A percentile compares a stretch with the other conserved stretches of the same genome.
Evolutionary conservation across 2,888 invertebrate genomes (phyloP).

Genomic region (Troglohyphantes excavatus): DNA sequence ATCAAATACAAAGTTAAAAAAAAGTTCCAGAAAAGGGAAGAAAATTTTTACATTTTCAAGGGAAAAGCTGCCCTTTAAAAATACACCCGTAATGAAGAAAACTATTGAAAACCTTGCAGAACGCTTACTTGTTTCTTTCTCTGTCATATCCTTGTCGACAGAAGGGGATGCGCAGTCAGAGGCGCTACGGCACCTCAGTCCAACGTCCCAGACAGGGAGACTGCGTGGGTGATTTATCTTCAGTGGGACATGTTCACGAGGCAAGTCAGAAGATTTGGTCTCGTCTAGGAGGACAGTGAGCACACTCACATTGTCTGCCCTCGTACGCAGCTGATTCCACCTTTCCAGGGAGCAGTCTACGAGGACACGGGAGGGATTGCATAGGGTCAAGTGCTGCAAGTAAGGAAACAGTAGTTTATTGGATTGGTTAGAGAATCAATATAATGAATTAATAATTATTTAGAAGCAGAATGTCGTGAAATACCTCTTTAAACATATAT

Average conservation of each 20-base stretch:
- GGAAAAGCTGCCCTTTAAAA: too few relatives aligned
- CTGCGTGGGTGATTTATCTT: slow-evolving; percentile 71
- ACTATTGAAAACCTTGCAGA: too few relatives aligned
- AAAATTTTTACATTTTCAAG: too few relatives aligned
- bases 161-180: neutral
- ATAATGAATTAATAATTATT: too few relatives aligned
- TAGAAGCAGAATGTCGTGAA: too few relatives aligned
- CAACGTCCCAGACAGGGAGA: slow-evolving; percentile 67
- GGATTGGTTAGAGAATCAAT: too few relatives aligned
- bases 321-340: slow-evolving; percentile 92
- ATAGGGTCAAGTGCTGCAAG: slow-evolving; percentile 85
- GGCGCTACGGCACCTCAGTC: slow-evolving; percentile 27
- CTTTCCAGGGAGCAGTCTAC: slow-evolving; percentile 91
- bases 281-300: slow-evolving; percentile 96
- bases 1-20: too few relatives aligned
- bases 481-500: too few relatives aligned
- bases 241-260: slow-evolving; percentile 36
- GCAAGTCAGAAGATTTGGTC: slow-evolving; percentile 86
- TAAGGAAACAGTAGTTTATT: neutral
- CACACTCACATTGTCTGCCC: slow-evolving; percentile 98
- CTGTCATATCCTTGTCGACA: slow-evolving; percentile 14
- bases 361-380: slow-evolving; percentile 95
- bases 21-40: too few relatives aligned
- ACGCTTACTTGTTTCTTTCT: neutral
- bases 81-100: too few relatives aligned